Percentiles rank a stretch among this genome's conserved stretches.
Conservation (phyloP, 92 coral and sea anemone genomes). For the Epizoanthus ramosus region DNA sequence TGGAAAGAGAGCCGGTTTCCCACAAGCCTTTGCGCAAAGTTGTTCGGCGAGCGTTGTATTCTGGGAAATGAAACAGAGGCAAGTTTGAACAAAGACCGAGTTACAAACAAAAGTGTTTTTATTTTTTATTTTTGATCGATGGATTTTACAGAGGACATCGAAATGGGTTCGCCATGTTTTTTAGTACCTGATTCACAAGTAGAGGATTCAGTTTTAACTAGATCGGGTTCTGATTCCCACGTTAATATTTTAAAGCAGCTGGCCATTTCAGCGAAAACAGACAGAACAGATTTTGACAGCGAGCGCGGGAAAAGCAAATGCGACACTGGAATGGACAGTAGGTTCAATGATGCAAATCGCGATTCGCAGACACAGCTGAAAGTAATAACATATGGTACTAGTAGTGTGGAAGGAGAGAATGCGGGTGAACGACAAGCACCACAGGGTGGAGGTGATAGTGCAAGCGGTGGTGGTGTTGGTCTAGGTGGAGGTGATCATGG, state of each 20-base stretch:
- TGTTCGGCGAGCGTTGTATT: conserved; percentile 23
- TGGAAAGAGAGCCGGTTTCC: conserved; percentile 63
- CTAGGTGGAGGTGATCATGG: conserved; percentile 35
- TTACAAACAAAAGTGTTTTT: conserved; percentile 7
- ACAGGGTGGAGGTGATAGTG: conserved; percentile 16
- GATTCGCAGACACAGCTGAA: neutral
- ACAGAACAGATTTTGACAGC: neutral
- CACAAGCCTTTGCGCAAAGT: conserved; percentile 15
- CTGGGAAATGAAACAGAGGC: conserved; percentile 51
- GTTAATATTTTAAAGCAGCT: conserved; percentile 52
- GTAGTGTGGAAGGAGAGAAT: conserved; percentile 24
- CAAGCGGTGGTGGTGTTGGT: conserved; percentile 41
- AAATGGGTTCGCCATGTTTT: conserved; percentile 81
- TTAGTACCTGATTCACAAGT: conserved; percentile 78
- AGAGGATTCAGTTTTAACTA: conserved; percentile 47
- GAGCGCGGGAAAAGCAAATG: conserved; percentile 6
- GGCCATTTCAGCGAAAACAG: conserved; percentile 43
- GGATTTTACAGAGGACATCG: conserved; percentile 79
- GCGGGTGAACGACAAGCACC: neutral
- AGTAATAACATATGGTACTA: conserved; percentile 14
- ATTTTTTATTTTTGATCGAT: conserved; percentile 27
- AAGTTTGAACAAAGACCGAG: conserved; percentile 10
- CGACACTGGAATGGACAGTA: neutral
- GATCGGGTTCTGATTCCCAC: conserved; percentile 54
- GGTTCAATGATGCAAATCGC: neutral